Evolutionary conservation across 2,797 vertebrate species (phyloP).

Genomic region (Geotrypetes seraphini): DNA sequence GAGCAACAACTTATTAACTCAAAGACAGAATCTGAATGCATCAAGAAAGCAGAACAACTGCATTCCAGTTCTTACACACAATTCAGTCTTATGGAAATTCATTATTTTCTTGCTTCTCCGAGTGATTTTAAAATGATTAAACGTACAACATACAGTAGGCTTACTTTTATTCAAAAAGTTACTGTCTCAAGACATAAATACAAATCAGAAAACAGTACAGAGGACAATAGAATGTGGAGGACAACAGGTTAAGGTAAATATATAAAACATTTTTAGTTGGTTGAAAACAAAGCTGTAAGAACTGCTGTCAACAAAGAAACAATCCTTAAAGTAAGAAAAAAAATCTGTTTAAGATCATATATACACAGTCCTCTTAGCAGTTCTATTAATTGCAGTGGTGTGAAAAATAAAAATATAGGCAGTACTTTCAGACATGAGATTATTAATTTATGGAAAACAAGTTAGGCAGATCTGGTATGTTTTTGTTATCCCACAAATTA

Average conservation of each 20-base stretch:
- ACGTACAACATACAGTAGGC: conserved; percentile 82
- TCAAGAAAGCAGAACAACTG: too few relatives aligned
- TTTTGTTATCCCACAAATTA: conserved; percentile 51
- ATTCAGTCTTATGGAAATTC: too few relatives aligned
- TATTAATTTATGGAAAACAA: conserved; percentile 60
- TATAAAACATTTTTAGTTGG: conserved; percentile 77
- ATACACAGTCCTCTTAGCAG: conserved; percentile 95
- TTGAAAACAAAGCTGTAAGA: conserved; percentile 79
- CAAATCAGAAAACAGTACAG: conserved; percentile 99
- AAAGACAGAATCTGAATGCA: too few relatives aligned
- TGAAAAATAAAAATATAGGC: conserved; percentile 91
- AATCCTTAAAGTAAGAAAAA: conserved; percentile 69
- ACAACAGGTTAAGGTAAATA: conserved; percentile 87
- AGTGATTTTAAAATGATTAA: conserved; percentile 62
- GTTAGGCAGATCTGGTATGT: conserved; percentile 51
- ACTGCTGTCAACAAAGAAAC: conserved; percentile 77
- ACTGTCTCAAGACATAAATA: conserved; percentile 99
- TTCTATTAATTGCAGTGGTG: conserved; percentile 98
- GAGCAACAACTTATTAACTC: too few relatives aligned
- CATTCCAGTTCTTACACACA: too few relatives aligned
- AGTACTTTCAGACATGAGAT: conserved; percentile 73
- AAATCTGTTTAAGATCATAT: conserved; percentile 74
- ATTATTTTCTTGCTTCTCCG: conserved; percentile 39
- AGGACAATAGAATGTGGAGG: conserved; percentile 96
- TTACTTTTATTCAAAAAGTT: conserved; percentile 99